Evolutionary conservation across 92 coral and sea anemone genomes (phyloP).

Genomic region (Bergia puertoricense): DNA sequence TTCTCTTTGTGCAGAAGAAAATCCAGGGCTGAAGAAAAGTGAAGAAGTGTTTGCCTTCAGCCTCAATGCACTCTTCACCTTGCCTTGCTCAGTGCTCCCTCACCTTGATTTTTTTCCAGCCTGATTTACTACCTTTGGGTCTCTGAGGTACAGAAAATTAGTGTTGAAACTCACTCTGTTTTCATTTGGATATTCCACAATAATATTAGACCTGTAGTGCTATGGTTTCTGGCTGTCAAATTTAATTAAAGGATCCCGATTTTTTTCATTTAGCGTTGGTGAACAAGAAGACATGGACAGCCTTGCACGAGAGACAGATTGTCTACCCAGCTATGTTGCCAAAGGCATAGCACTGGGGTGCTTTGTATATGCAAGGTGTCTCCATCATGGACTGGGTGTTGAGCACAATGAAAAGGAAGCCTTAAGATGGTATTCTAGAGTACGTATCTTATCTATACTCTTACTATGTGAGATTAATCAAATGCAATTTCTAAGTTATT

Average conservation of each 20-base stretch:
- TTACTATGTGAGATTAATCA: no score
- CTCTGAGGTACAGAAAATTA: no score
- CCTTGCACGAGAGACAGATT: slow-evolving; percentile 89
- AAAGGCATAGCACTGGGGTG: slow-evolving; percentile 93
- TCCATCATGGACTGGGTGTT: slow-evolving; percentile 90
- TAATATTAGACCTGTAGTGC: neutral
- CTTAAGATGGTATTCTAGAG: slow-evolving; percentile 80
- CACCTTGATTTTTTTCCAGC: no score
- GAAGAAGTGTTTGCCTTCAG: no score
- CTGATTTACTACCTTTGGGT: no score
- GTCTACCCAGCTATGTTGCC: slow-evolving; percentile 86
- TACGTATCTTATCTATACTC: slow-evolving; percentile 37
- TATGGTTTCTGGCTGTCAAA: neutral
- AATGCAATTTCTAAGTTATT: neutral
- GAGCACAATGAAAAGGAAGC: slow-evolving; percentile 74
- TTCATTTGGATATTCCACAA: neutral
- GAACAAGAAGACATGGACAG: slow-evolving; percentile 86
- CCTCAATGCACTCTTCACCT: no score
- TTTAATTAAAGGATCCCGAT: neutral
- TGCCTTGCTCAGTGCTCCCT: no score
- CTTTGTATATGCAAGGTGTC: slow-evolving; percentile 90
- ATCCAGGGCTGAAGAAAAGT: no score
- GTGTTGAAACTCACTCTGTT: no score
- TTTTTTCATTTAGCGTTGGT: slow-evolving; percentile 74
- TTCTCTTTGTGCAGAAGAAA: no score